Evolutionary conservation across 2,888 invertebrate genomes (phyloP).

Genomic region (Conomelus anceps): DNA sequence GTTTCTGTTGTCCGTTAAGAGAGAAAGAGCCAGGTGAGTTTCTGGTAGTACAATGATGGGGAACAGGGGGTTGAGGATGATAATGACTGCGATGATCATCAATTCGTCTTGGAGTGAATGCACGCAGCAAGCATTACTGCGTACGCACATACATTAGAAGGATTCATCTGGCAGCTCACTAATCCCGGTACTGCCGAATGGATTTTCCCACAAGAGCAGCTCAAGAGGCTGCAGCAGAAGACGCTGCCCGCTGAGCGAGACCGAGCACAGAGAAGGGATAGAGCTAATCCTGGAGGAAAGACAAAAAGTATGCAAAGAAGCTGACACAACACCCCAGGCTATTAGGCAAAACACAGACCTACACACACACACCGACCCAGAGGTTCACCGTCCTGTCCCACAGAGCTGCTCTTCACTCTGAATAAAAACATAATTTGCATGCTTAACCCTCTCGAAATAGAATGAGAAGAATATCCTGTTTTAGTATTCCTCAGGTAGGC

Average conservation of each 20-base stretch:
- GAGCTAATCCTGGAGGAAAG: conserved; percentile 11
- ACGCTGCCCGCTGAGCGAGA: not conserved
- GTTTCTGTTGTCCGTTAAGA: not conserved
- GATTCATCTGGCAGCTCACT: not conserved
- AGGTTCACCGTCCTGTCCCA: not conserved
- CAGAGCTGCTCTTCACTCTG: conserved; percentile 2
- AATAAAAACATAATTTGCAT: conserved; percentile 35
- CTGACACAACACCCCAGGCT: conserved; percentile 29
- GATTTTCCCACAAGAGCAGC: not conserved
- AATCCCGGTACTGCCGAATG: not conserved
- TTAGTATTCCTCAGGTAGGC: conserved; percentile 12
- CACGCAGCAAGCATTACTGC: not conserved
- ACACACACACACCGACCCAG: conserved; percentile 22
- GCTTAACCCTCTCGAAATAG: conserved; percentile 35
- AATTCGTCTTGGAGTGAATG: not conserved
- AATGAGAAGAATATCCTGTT: conserved; percentile 17
- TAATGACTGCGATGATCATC: not conserved
- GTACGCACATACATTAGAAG: not conserved
- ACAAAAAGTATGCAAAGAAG: conserved; percentile 19
- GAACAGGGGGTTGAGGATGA: not conserved
- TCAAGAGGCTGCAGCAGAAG: not conserved
- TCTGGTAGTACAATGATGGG: no score
- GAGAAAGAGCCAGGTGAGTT: not conserved
- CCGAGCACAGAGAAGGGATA: not conserved
- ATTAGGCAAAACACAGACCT: conserved; percentile 35